Evolutionary conservation across 2,113 vertebrate species (phyloP), one percentile per base, ranked within the genome.

Genomic region (Cairina moschata): DNA sequence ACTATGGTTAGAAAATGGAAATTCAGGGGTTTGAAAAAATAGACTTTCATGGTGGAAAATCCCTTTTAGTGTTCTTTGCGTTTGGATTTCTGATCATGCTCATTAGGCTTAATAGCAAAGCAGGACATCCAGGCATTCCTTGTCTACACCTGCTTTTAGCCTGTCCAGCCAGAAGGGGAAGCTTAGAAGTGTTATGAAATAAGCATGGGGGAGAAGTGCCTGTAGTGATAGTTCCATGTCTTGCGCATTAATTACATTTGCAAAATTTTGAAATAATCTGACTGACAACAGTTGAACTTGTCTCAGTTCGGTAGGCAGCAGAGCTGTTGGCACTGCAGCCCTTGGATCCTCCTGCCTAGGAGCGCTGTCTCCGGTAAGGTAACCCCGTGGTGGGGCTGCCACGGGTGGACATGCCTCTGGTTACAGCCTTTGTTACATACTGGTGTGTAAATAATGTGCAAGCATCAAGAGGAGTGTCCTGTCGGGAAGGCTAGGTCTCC

Each of bases 381-480:
- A 65, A 13, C 48, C 9, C 0, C 8, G 0, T 8, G 65, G 31
- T 25, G 5, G 12, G 52, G 34, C 34, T 1, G 2, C 34, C 62
- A 65, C 48, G 14, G 5, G 55, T 26, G 86, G 66, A 22, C 46
- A 11, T 48, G 46, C 46, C 20, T 48, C 46, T 48, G 46, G 46
- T 22, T 22, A 48, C 48, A 54, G 38, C 22, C 2, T 9, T 59
- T 25, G 56, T 23, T 29, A 34, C 29, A 5, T 9, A 5, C 32
- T 31, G 56, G 18, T 38, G n/a, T 36, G 31, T 32, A 48, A 54
- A 16, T 79, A 2, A 16, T 59, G 38, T 5, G 7, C 0, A 0
- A 23, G 46, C 13, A 16, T 38, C 17, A 23, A 48, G 60, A 91
- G 46, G n/a, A 62, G 68, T 17, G 82, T 68, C 14, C 13, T 17